These are phyloP conservation scores for Drosophila borborema DNA, from an alignment of 2,888 invertebrate genomes.

Conservation along the genomic window DNA sequence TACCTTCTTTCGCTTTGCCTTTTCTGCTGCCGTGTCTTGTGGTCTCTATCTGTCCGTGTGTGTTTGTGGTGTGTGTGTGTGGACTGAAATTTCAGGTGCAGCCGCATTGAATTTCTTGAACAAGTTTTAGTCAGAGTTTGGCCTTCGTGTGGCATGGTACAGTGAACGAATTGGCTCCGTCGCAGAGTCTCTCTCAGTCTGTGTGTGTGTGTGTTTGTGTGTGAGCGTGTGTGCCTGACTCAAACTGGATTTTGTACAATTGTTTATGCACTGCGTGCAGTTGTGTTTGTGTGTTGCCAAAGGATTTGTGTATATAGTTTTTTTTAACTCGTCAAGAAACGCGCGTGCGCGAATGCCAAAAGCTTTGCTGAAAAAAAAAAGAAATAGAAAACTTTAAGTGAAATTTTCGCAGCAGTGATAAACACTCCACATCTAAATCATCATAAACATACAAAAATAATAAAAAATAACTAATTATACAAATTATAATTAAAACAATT, in stretches of 20 bases:
- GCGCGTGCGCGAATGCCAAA: constrained; percentile 40
- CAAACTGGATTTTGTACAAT: constrained; percentile 73
- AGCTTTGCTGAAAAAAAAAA: background rate
- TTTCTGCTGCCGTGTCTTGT: constrained; percentile 71
- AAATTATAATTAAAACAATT: background rate
- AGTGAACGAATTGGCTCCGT: constrained; percentile 75
- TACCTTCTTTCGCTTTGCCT: constrained; percentile 64
- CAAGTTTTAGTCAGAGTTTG: constrained; percentile 85
- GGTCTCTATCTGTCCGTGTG: constrained; percentile 43
- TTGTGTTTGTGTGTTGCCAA: constrained; percentile 46
- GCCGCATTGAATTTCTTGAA: constrained; percentile 79
- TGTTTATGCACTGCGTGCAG: constrained; percentile 52
- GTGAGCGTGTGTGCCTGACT: constrained; percentile 21
- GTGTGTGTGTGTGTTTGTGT: background rate
- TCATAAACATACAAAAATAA: background rate
- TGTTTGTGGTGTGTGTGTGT: constrained; percentile 38
- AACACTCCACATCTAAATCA: background rate
- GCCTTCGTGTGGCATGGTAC: constrained; percentile 85
- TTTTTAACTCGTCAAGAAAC: constrained; percentile 40
- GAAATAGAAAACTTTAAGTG: constrained; percentile 1
- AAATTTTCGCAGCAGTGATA: background rate
- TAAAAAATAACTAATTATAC: too few species aligned
- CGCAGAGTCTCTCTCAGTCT: constrained; percentile 36
- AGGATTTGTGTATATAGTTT: constrained; percentile 56
- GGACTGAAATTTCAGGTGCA: constrained; percentile 75